A percentile compares a stretch with the other conserved stretches of the same genome.
Evolutionary conservation across 2,888 invertebrate species (phyloP).

Genomic region (Chironomus riparius): DNA sequence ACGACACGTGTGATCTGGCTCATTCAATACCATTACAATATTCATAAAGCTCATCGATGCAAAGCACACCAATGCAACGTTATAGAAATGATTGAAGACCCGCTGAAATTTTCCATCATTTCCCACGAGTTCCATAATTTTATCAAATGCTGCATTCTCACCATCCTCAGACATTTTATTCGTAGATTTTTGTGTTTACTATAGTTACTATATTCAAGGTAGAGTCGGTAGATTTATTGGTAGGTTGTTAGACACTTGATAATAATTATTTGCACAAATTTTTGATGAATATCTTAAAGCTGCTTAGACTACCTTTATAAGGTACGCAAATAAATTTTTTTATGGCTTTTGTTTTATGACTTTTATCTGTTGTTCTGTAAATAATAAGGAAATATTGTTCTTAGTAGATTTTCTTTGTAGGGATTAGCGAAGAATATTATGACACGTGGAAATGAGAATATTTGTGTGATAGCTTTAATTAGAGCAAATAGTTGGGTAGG

Average conservation of each 20-base stretch:
- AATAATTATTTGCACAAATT: neutral
- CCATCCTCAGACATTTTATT: constrained; percentile 5
- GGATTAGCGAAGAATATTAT: too few relatives aligned
- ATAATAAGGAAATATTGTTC: too few relatives aligned
- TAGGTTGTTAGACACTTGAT: neutral
- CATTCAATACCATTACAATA: constrained; percentile 46
- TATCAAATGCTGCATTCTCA: constrained; percentile 43
- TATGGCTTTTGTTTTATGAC: too few relatives aligned
- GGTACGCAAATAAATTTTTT: too few relatives aligned
- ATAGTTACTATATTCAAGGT: neutral
- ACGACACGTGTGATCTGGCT: constrained; percentile 51
- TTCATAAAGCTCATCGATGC: constrained; percentile 48
- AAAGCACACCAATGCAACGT: constrained; percentile 43
- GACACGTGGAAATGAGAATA: too few relatives aligned
- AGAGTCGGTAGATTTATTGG: neutral
- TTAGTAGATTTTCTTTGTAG: too few relatives aligned
- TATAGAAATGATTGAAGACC: constrained; percentile 44
- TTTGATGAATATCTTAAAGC: too few relatives aligned
- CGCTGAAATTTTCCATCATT: constrained; percentile 47
- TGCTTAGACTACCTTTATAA: too few relatives aligned
- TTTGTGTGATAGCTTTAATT: too few relatives aligned
- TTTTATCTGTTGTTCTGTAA: too few relatives aligned
- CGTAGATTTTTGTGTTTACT: neutral
- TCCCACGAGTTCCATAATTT: constrained; percentile 46
- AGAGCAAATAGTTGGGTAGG: too few relatives aligned